These are phyloP conservation scores for Diploscapter pachys DNA, from an alignment of 1,140 invertebrate species.

Conservation along the genomic window DNA sequence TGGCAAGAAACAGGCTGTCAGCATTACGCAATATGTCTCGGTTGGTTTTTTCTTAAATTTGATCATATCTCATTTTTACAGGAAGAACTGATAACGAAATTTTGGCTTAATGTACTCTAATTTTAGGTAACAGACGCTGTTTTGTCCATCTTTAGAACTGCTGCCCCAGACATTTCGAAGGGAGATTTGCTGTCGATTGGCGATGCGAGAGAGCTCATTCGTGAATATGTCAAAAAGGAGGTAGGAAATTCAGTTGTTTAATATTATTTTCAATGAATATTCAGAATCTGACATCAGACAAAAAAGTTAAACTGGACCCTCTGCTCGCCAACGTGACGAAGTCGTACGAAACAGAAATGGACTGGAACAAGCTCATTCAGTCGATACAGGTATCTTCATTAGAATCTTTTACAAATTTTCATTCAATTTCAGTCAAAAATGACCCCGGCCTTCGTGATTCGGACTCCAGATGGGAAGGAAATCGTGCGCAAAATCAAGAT, in stretches of 20 bases:
- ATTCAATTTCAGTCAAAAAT: slow-evolving; percentile 28
- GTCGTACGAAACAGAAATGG: slow-evolving; percentile 65
- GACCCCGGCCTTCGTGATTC: slow-evolving; percentile 36
- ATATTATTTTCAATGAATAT: slow-evolving; percentile 53
- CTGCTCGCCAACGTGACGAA: slow-evolving; percentile 11
- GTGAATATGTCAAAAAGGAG: slow-evolving; percentile 74
- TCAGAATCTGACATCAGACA: slow-evolving; percentile 58
- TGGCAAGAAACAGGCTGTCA: slow-evolving; percentile 9
- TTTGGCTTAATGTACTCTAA: slow-evolving; percentile 1
- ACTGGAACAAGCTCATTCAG: slow-evolving; percentile 63
- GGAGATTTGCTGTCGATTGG: slow-evolving; percentile 69
- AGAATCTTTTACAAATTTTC: slow-evolving; percentile 7
- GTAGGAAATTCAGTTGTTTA: slow-evolving; percentile 58
- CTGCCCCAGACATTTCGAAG: slow-evolving; percentile 54
- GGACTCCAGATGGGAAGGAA: slow-evolving; percentile 30
- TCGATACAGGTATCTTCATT: slow-evolving; percentile 10
- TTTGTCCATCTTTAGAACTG: slow-evolving; percentile 66
- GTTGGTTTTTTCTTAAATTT: slow-evolving; percentile 58
- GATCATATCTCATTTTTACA: neutral
- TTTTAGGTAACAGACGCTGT: slow-evolving; percentile 65
- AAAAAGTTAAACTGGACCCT: slow-evolving; percentile 21
- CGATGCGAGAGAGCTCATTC: slow-evolving; percentile 71
- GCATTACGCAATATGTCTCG: slow-evolving; percentile 70
- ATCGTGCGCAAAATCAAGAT: slow-evolving; percentile 23
- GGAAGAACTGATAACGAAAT: slow-evolving; percentile 5